Base-by-base conservation (phyloP, 2,113 vertebrate genomes). In the Mugil cephalus region DNA sequence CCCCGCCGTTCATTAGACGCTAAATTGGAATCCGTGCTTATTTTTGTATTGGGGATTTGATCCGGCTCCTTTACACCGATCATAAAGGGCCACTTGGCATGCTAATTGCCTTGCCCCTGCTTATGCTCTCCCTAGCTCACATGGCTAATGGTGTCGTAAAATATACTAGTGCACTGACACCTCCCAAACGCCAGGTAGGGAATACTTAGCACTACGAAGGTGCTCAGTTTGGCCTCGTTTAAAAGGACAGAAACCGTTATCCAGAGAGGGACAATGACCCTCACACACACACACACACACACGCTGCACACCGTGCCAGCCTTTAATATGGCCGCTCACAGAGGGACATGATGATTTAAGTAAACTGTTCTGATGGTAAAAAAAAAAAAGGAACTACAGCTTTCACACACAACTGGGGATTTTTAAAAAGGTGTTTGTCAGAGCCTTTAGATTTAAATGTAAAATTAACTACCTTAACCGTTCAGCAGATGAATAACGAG, bases 131-230 rank as follows among this genome's bases (percentile, higher is more conserved):
- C 70, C 77, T 65, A 60, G 86, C 91, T 90, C 90, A 79, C 80
- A 76, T 78, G 85, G 90, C 89, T 93, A 94, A 94, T 93, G 88
- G 91, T 74, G 91, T 90, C 88, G 86, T 94, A 93, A 94, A 94
- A 91, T 89, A 93, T 90, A 83, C 86, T 79, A 76, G 80, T 66
- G 87, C 86, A 77, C 74, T 67, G 87, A 87, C 88, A 85, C 77
- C 69, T 90, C 84, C 86, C 74, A 88, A 88, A 90, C 84, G 74
- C 84, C 86, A 89, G 87, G 90, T 86, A 85, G 93, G 88, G 91
- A 91, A 90, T 90, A 90, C 84, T 92, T 79, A 73, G 82, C 67
- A 72, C 86, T 86, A 80, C 82, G 88, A 87, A 86, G 82, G 84
- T 82, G 69, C 83, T 86, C 69, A 45, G 73, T 68, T 89, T 83